Evolutionary conservation across 2,113 vertebrate species (phyloP).

Genomic region (Xenotilapia caudafasciata): DNA sequence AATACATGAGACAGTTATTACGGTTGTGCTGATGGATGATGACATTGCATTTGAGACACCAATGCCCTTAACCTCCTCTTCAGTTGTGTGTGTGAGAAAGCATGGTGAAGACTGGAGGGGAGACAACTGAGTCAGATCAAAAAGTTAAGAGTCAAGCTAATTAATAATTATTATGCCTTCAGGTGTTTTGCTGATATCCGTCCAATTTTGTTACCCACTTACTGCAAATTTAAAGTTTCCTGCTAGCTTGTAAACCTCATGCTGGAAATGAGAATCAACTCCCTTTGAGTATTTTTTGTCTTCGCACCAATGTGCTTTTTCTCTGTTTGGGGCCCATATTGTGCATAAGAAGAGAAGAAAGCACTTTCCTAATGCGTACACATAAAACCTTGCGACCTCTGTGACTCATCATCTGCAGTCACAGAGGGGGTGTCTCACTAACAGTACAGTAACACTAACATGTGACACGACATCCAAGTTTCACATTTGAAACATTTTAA

Average conservation of each 20-base stretch:
- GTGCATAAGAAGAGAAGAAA: background rate
- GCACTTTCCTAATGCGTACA: background rate
- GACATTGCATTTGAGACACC: background rate
- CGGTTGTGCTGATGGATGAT: background rate
- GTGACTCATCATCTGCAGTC: background rate
- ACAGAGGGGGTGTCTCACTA: background rate
- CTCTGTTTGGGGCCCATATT: background rate
- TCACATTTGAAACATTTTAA: background rate
- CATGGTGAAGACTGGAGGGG: background rate
- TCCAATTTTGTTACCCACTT: background rate
- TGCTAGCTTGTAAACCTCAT: background rate
- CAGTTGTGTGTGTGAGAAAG: background rate
- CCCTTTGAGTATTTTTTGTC: background rate
- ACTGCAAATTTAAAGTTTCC: background rate
- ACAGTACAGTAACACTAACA: background rate
- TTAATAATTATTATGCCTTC: background rate
- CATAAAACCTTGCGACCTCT: background rate
- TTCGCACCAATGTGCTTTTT: background rate
- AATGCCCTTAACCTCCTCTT: background rate
- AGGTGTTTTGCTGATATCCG: background rate
- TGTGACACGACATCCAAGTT: background rate
- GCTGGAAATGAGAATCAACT: rapidly evolving
- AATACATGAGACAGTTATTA: background rate
- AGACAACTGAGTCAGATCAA: background rate
- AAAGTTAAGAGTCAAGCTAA: background rate